phyloP scores from a whole-genome alignment of 2,888 invertebrate genomes.

The Heliconius cydno region DNA sequence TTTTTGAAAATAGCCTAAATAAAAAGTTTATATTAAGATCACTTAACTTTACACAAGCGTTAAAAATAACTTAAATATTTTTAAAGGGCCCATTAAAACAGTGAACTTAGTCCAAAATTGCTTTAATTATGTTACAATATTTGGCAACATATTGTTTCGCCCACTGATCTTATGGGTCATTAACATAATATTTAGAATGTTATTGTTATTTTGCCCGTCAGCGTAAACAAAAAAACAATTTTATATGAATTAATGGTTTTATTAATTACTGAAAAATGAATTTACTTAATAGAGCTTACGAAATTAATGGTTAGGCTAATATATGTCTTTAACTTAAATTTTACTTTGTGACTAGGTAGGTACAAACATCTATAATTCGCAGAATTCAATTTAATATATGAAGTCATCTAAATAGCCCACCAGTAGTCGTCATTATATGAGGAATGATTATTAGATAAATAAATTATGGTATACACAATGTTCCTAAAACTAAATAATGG shows the following conservation, averaged over 20 bases:
- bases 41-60: neutral
- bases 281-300: neutral
- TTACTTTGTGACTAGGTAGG: neutral
- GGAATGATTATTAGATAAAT: neutral
- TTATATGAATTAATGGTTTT: neutral
- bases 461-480: neutral
- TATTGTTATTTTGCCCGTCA: neutral
- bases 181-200: constrained; percentile 17
- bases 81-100: neutral
- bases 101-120: neutral
- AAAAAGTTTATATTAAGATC: neutral
- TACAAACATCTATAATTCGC: neutral
- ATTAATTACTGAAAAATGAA: neutral
- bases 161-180: constrained; percentile 27
- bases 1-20: neutral
- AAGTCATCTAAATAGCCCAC: too few relatives aligned
- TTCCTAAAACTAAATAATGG: too few relatives aligned
- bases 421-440: neutral
- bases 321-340: neutral
- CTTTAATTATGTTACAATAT: neutral
- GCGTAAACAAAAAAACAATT: neutral
- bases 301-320: neutral
- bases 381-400: neutral
- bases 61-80: neutral
- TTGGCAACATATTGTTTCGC: constrained; percentile 5